Evolutionary conservation across 2,113 vertebrate genomes (phyloP), one percentile per base, ranked within the genome.

Genomic region (Chunga burmeisteri): DNA sequence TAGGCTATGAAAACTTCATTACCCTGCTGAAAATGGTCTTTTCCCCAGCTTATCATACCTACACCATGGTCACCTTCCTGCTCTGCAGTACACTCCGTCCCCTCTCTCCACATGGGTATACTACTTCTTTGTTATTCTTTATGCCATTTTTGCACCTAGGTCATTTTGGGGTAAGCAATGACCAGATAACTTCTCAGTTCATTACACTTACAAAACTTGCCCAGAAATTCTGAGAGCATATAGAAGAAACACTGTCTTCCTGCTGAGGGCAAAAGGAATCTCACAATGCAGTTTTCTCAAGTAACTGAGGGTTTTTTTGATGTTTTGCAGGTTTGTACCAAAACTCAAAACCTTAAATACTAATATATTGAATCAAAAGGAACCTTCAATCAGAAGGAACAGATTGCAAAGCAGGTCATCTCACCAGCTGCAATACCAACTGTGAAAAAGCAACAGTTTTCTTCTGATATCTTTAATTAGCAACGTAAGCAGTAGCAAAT

Each of bases 161-260:
- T 89, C 2, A 2, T 72, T 73, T 52, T 72, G 30, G 23, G 6
- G 34, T 52, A 88, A 62, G 46, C 15, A 68, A 53, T 38, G 27
- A 75, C n/a, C 78, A 84, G 55, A 13, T 58, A 65, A 61, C 17
- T 74, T 36, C 49, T 86, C n/a, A 36, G 30, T 62, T 87, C 17
- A 19, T 40, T 66, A 32, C 22, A 27, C 17, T 81, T 29, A 5
- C 1, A 66, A 55, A 86, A 44, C 34, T 47, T 61, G 23, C 27
- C n/a, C 36, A 62, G 42, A 72, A 30, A 68, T 25, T 10, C 20
- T 34, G 20, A 32, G 5, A 89, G 18, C 25, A 36, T 2, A 4
- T 25, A 50, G 59, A 61, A 52, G 15, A 77, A 32, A n/a, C 4
- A 47, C 0, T 0, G 49, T 16, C 22, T 19, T 90, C 26, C 58